Percentiles rank a stretch among this genome's conserved stretches.
phyloP scores from a whole-genome alignment of 2,113 vertebrate species.

The Ceyx margarethae region DNA sequence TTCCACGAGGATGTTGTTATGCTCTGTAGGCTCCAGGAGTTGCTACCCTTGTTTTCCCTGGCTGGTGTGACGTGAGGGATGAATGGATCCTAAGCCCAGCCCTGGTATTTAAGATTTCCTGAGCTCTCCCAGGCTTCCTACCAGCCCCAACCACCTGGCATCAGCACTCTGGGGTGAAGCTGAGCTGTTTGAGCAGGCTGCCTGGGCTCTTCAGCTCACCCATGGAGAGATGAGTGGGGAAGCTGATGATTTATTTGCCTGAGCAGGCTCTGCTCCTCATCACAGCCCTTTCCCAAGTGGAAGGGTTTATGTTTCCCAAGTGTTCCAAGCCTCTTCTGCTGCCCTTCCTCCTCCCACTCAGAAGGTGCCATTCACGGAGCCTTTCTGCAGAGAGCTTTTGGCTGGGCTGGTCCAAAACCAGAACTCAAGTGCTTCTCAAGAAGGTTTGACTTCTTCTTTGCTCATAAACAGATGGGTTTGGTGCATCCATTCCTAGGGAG shows the following conservation, averaged over 20 bases:
- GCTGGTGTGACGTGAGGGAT: neutral
- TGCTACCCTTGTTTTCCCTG: neutral
- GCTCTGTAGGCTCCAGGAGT: neutral
- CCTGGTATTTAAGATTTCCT: neutral
- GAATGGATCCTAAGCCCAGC: neutral
- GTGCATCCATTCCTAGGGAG: neutral
- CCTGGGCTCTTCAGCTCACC: neutral
- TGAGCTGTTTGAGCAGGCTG: neutral
- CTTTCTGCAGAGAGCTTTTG: neutral
- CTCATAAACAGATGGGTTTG: neutral
- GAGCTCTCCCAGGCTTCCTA: neutral
- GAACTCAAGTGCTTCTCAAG: neutral
- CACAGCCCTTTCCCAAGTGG: neutral
- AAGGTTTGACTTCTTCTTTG: neutral
- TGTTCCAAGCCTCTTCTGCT: neutral
- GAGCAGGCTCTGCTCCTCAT: neutral
- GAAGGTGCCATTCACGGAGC: neutral
- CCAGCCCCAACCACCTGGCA: neutral
- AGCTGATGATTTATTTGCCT: conserved; percentile 48
- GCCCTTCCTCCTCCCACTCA: neutral
- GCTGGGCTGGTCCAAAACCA: neutral
- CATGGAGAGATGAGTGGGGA: conserved; percentile 19
- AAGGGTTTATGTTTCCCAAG: neutral
- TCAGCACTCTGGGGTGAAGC: rapidly evolving
- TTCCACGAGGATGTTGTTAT: neutral